A percentile compares a stretch with the other conserved stretches of the same genome.
Evolutionary conservation across 2,797 vertebrate species (phyloP).

Genomic region (Calcarius lapponicus): DNA sequence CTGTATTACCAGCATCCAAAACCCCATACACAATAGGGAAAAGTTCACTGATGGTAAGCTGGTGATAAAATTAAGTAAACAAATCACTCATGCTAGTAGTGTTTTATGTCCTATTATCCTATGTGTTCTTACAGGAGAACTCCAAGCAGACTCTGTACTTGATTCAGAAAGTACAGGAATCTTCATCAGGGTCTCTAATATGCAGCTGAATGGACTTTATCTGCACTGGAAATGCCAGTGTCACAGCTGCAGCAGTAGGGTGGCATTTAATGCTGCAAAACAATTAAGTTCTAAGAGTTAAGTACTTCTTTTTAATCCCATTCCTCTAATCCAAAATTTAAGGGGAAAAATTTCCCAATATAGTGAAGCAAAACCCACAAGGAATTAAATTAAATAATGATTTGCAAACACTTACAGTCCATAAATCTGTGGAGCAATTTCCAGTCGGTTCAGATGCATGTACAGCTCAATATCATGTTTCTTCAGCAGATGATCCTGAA

Average conservation of each 20-base stretch:
- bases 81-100: not conserved
- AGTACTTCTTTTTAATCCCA: not conserved
- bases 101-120: not conserved
- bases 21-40: rapidly evolving
- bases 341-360: not conserved
- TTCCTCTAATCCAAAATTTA: not conserved
- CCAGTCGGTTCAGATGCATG: constrained; percentile 96
- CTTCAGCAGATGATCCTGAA: constrained; percentile 97
- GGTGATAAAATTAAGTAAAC: not conserved
- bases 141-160: not conserved
- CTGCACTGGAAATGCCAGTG: not conserved
- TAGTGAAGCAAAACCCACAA: not conserved
- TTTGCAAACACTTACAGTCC: constrained; percentile 89
- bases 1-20: not conserved
- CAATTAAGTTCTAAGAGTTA: not conserved
- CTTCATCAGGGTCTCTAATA: not conserved
- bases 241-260: not conserved
- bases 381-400: not conserved
- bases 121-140: not conserved
- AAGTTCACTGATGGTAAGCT: not conserved
- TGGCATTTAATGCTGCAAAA: not conserved
- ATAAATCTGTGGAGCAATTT: constrained; percentile 98
- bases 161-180: not conserved
- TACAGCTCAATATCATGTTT: constrained; percentile 96
- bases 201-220: not conserved